These are phyloP conservation scores for Gymnobelideus leadbeateri DNA, from an alignment of 2,113 vertebrate species.

Conservation along the genomic window DNA sequence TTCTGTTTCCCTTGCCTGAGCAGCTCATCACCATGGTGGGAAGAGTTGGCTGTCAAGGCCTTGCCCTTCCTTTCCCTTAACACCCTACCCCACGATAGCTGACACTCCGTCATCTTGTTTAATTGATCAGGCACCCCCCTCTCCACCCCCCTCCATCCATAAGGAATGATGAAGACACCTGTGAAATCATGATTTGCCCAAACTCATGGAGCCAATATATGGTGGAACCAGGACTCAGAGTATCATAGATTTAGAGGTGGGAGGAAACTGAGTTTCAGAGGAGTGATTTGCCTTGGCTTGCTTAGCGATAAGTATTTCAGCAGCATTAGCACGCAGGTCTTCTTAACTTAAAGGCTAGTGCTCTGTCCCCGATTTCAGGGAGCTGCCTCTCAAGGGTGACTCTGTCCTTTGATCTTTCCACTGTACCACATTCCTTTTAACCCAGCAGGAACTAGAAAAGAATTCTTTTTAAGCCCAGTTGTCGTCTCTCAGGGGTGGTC, in stretches of 20 bases:
- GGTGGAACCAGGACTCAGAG: background rate
- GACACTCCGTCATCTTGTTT: background rate
- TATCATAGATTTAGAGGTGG: background rate
- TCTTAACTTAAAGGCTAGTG: background rate
- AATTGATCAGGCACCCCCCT: no score
- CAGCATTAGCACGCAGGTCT: background rate
- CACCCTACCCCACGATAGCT: background rate
- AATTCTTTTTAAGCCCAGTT: background rate
- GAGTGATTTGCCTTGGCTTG: background rate
- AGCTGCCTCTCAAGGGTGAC: background rate
- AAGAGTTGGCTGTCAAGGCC: background rate
- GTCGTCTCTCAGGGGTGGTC: background rate
- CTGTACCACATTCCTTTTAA: background rate
- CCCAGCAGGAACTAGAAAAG: background rate
- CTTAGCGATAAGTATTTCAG: background rate
- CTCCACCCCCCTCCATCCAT: background rate
- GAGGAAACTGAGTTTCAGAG: background rate
- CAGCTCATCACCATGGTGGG: background rate
- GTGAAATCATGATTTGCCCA: background rate
- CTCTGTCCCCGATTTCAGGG: background rate
- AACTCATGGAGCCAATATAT: background rate
- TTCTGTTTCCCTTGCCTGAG: background rate
- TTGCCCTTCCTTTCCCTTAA: background rate
- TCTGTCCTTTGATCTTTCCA: background rate
- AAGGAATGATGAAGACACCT: background rate